Evolutionary conservation across 2,797 vertebrate genomes (phyloP).

Genomic region (Alca torda): DNA sequence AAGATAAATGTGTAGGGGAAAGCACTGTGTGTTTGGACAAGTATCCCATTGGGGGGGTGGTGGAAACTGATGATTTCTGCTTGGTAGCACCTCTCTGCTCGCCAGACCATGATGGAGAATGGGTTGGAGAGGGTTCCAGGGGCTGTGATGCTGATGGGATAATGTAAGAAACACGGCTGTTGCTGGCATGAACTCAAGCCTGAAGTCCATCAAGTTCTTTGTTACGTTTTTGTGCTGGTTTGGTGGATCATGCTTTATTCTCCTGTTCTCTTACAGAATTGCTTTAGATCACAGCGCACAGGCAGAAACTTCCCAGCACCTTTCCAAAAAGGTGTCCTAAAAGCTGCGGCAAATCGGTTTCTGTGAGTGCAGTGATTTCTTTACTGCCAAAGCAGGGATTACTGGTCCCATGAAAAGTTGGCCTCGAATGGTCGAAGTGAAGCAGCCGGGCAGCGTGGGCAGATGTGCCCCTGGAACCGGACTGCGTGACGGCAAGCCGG

Average conservation of each 20-base stretch:
- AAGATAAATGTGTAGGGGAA: not conserved
- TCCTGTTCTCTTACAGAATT: not conserved
- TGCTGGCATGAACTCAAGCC: not conserved
- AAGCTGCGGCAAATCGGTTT: not conserved
- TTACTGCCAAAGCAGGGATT: not conserved
- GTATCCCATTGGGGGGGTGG: accelerated
- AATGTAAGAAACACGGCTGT: not conserved
- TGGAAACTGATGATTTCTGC: not conserved
- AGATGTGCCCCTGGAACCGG: not conserved
- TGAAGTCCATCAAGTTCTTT: not conserved
- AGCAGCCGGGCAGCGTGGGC: not conserved
- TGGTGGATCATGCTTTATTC: not conserved
- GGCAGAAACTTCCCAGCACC: not conserved
- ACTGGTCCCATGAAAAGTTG: not conserved
- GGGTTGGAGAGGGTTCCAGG: not conserved
- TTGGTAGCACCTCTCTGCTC: not conserved
- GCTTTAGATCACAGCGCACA: not conserved
- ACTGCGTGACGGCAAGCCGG: not conserved
- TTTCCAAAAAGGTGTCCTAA: not conserved
- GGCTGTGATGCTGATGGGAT: not conserved
- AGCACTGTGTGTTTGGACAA: not conserved
- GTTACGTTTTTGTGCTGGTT: not conserved
- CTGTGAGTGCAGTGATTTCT: not conserved
- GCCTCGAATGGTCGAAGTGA: not conserved
- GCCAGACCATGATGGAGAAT: accelerated